phyloP scores from a whole-genome alignment of 2,888 invertebrate genomes.

The Junonia oenone region DNA sequence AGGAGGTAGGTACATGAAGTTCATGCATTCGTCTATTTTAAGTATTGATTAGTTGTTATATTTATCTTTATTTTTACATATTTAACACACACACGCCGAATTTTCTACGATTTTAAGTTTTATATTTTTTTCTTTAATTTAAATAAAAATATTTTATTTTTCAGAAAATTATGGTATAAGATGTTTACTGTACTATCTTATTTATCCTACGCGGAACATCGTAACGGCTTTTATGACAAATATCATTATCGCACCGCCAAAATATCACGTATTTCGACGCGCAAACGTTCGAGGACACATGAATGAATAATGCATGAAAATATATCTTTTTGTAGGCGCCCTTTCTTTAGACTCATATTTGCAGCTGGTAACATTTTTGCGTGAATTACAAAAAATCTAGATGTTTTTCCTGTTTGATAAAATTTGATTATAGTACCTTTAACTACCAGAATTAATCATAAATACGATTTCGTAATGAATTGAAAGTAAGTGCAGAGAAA shows the following conservation, averaged over 20 bases:
- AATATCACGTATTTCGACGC: constrained; percentile 60
- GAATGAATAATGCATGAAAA: constrained; percentile 75
- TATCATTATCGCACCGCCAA: constrained; percentile 64
- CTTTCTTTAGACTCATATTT: constrained; percentile 56
- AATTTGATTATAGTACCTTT: neutral
- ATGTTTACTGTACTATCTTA: constrained; percentile 2
- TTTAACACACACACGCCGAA: too few species aligned
- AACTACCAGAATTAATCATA: neutral
- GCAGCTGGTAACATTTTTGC: constrained; percentile 52
- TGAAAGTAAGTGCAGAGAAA: constrained; percentile 24
- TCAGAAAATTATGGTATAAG: neutral
- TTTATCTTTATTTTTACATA: too few species aligned
- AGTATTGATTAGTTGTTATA: too few species aligned
- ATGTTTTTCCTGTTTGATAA: constrained; percentile 12
- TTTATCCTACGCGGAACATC: constrained; percentile 21
- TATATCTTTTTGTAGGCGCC: constrained; percentile 65
- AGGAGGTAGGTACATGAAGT: too few species aligned
- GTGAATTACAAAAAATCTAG: constrained; percentile 41
- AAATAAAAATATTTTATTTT: neutral
- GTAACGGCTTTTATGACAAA: constrained; percentile 51
- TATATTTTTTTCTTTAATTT: neutral
- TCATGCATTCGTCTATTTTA: too few species aligned
- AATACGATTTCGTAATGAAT: neutral
- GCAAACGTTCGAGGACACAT: constrained; percentile 66
- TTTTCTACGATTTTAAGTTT: too few species aligned